Conservation (phyloP, 2,888 invertebrate species). For the Ochropleura plecta region DNA sequence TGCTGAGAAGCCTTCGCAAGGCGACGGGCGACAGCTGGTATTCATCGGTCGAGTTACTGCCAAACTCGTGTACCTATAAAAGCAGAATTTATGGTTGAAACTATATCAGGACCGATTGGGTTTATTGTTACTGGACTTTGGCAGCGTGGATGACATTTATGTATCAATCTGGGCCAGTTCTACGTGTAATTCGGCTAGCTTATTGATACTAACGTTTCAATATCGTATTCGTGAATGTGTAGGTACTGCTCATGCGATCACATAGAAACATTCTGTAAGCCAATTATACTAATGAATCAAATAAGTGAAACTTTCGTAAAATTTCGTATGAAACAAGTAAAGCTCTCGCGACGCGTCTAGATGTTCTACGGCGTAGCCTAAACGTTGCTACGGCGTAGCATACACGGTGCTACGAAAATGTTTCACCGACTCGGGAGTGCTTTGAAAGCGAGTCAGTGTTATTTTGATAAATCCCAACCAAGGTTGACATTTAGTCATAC, state of each 20-base stretch:
- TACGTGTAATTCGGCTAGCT: background rate
- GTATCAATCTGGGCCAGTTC: conserved; percentile 15
- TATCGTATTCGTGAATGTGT: background rate
- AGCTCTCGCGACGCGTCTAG: background rate
- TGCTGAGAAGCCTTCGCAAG: conserved; percentile 25
- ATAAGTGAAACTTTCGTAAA: background rate
- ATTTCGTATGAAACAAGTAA: background rate
- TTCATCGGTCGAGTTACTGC: conserved; percentile 51
- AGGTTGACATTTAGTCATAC: background rate
- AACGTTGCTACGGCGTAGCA: conserved; percentile 18
- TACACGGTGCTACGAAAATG: background rate
- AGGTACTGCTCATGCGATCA: background rate
- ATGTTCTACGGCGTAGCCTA: conserved; percentile 24
- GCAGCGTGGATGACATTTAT: conserved; percentile 34
- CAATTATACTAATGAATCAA: background rate
- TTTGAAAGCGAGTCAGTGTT: background rate
- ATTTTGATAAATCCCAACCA: background rate
- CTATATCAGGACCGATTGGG: conserved; percentile 26
- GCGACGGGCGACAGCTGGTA: conserved; percentile 51
- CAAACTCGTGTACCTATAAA: conserved; percentile 55
- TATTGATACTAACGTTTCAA: background rate
- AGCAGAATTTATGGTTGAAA: conserved; percentile 37
- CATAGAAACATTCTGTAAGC: too few relatives aligned
- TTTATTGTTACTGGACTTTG: conserved; percentile 35
- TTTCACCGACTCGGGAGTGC: background rate